A percentile compares a stretch with the other conserved stretches of the same genome.
These are phyloP conservation scores for Antennarius striatus DNA, from an alignment of 2,113 vertebrate species.

Conservation along the genomic window DNA sequence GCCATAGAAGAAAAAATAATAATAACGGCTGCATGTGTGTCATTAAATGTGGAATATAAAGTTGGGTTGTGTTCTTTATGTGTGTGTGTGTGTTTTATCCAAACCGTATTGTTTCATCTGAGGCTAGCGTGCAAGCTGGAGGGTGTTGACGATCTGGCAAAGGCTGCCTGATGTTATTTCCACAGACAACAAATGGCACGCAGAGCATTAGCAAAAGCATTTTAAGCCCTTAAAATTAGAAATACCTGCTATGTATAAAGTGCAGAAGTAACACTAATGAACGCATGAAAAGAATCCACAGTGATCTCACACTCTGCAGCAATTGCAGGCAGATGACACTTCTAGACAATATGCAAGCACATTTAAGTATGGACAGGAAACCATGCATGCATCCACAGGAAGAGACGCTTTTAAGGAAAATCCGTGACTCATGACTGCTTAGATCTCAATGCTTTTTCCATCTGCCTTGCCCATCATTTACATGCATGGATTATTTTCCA, in stretches of 20 bases:
- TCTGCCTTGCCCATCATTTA: too few species aligned
- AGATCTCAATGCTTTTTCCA: background rate
- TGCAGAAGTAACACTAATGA: too few species aligned
- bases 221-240: too few species aligned
- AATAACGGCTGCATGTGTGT: background rate
- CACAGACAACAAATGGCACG: constrained; percentile 2
- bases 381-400: background rate
- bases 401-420: background rate
- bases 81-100: constrained; percentile 10
- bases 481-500: too few species aligned
- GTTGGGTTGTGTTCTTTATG: background rate
- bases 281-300: too few species aligned
- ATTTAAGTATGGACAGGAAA: background rate
- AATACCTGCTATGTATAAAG: too few species aligned
- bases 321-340: background rate
- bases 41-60: constrained; percentile 16
- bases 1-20: too few species aligned
- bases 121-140: constrained; percentile 43
- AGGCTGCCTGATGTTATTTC: constrained; percentile 49
- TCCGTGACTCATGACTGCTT: background rate
- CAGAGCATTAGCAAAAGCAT: background rate
- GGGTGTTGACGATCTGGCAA: constrained; percentile 63
- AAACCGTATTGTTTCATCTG: constrained; percentile 40
- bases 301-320: background rate
- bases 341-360: background rate